Evolutionary conservation across 2,888 invertebrate genomes (phyloP).

Genomic region (Tricholauxania praeusta): DNA sequence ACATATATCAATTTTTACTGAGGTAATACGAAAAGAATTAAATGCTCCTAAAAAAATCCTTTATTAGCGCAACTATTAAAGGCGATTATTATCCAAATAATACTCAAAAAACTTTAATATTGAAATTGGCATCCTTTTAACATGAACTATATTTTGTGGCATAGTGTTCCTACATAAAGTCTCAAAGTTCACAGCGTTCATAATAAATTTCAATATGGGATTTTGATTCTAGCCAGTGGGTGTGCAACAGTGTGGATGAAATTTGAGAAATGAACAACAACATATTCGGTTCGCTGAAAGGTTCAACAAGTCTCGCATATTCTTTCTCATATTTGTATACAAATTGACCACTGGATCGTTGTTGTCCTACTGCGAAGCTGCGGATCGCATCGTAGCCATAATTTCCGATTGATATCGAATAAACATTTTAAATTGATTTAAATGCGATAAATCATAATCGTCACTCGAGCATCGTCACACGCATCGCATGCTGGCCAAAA

Average conservation of each 20-base stretch:
- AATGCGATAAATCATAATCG: slow-evolving; percentile 67
- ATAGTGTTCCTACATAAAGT: no score
- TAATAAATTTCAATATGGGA: no score
- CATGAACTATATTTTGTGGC: background rate
- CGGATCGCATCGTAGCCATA: slow-evolving; percentile 55
- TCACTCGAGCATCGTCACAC: slow-evolving; percentile 45
- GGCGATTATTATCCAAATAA: background rate
- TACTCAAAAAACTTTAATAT: background rate
- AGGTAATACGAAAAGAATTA: no score
- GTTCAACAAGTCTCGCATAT: background rate
- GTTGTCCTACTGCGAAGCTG: slow-evolving; percentile 61
- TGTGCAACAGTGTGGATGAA: slow-evolving; percentile 3
- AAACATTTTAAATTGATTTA: slow-evolving; percentile 66
- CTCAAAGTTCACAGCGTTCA: no score
- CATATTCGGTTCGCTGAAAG: slow-evolving; percentile 4
- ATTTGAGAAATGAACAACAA: slow-evolving; percentile 9
- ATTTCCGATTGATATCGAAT: slow-evolving; percentile 61
- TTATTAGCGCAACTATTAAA: background rate
- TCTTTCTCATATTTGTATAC: slow-evolving; percentile 1
- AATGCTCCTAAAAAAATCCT: no score
- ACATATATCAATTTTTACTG: no score
- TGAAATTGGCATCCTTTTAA: background rate
- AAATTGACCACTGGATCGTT: slow-evolving; percentile 15
- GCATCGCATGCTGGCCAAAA: slow-evolving; percentile 44
- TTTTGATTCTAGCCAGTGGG: no score